Evolutionary conservation across 2,797 vertebrate genomes (phyloP), one percentile per base, ranked within the genome.

Genomic region (Pseudomugil gertrudae): DNA sequence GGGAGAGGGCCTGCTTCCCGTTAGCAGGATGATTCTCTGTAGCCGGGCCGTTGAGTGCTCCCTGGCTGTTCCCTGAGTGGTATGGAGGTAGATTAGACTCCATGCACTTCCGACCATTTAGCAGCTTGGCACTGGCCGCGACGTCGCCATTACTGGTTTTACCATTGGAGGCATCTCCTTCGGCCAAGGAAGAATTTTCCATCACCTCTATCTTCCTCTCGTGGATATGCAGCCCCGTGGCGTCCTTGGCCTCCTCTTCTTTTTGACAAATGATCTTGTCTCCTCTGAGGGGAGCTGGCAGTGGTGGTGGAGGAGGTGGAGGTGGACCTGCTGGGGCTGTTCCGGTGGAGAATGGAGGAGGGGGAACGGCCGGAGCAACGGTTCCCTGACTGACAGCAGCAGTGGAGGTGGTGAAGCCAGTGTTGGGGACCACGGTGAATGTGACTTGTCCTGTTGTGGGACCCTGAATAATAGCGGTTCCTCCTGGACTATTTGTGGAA

Each of bases 261-360:
- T 99, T 99, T 94, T 99, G 97, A 95, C 98, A 99, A 91, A 99
- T 99, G 65, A 99, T 99, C 92, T 96, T 98, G 93, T 99, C 98
- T 88, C 96, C 98, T 95, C 95, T 94, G 83, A 99, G 96, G 24
- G 95, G 95, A 66, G 95, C 93, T 82, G 95, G 92, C 62, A 89
- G 89, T 90, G 95, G 87, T 79, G 95, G 84, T 9, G 79, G 86
- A 74, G 95, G 84, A 74, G 95, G 82, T 0, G 85, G 73, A 27
- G 72, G 66, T 86, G 81, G 27, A 89, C n/a, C n/a, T n/a, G n/a
- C 87, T 68, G 88, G 81, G 21, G 64, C 29, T 3, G 94, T 92
- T 92, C 93, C 93, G 92, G 96, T 83, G 92, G 95, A 90, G 82
- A 96, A 95, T 60, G 94, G 91, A 75, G 95, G 90, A 61, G 96